These are phyloP conservation scores for Corythornis vintsioides DNA, from an alignment of 2,113 vertebrate species.

Conservation along the genomic window DNA sequence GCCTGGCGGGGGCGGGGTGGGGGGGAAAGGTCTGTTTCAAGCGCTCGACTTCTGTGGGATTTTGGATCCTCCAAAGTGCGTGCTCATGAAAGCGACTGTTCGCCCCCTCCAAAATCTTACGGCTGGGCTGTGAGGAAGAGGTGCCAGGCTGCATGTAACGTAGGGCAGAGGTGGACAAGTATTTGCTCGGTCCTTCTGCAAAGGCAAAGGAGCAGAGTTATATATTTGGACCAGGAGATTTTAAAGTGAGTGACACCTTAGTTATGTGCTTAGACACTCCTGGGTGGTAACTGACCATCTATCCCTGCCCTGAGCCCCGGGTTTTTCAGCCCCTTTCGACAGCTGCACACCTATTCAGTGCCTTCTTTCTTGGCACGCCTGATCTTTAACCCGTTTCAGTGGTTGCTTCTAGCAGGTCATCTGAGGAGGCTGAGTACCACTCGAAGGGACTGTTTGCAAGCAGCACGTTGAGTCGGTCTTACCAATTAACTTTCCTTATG, in stretches of 20 bases:
- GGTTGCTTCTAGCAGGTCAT: background rate
- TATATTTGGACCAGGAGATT: rapidly evolving
- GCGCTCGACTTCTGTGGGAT: background rate
- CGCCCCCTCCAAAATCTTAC: background rate
- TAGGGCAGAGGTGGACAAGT: background rate
- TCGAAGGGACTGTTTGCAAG: rapidly evolving
- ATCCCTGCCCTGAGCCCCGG: background rate
- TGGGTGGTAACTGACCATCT: background rate
- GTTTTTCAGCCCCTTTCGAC: background rate
- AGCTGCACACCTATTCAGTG: rapidly evolving
- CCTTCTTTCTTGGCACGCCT: background rate
- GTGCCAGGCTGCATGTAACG: background rate
- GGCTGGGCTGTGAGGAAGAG: background rate
- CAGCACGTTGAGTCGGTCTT: background rate
- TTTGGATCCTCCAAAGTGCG: background rate
- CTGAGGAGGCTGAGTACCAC: background rate
- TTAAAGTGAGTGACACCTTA: background rate
- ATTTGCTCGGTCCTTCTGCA: background rate
- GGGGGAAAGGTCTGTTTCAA: background rate
- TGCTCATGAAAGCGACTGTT: background rate
- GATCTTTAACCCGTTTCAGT: rapidly evolving
- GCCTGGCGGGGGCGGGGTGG: too few relatives aligned
- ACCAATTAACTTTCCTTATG: background rate
- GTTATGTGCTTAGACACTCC: rapidly evolving
- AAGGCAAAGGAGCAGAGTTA: background rate